Conservation (phyloP, 1,140 invertebrate species). For the Gonatopus flavifemur region DNA sequence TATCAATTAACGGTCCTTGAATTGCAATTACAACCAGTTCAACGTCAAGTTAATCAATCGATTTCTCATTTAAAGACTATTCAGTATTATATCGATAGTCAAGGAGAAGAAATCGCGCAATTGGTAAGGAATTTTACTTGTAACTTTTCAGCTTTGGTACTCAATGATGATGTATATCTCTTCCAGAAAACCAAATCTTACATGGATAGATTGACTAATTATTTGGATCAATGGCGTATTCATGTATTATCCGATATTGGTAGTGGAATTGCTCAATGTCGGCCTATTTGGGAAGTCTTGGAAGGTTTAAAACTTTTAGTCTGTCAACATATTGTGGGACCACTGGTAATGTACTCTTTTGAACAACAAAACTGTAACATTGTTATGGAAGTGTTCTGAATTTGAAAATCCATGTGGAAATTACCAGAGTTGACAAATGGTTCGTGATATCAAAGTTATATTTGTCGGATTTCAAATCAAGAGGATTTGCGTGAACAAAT, state of each 20-base stretch:
- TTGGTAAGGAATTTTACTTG: slow-evolving; percentile 49
- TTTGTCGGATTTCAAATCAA: no score
- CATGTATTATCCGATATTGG: slow-evolving; percentile 66
- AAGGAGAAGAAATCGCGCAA: slow-evolving; percentile 70
- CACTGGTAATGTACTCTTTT: slow-evolving; percentile 63
- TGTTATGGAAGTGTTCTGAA: no score
- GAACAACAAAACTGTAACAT: neutral
- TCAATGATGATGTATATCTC: slow-evolving; percentile 3
- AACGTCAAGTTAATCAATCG: slow-evolving; percentile 70
- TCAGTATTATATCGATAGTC: slow-evolving; percentile 74
- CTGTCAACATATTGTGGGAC: slow-evolving; percentile 73
- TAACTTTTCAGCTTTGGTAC: neutral
- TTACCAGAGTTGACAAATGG: no score
- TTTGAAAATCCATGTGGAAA: no score
- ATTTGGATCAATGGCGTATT: slow-evolving; percentile 67
- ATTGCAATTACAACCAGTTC: slow-evolving; percentile 68
- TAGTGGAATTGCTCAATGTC: slow-evolving; percentile 68
- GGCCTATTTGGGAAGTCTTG: slow-evolving; percentile 72
- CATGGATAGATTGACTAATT: slow-evolving; percentile 63
- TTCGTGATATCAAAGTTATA: no score
- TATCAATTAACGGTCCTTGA: slow-evolving; percentile 76
- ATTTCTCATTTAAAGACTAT: slow-evolving; percentile 72
- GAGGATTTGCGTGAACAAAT: no score
- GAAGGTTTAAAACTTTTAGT: slow-evolving; percentile 65
- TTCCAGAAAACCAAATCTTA: slow-evolving; percentile 66